Conservation (phyloP, 2,888 invertebrate species). For the Limenitis camilla region DNA sequence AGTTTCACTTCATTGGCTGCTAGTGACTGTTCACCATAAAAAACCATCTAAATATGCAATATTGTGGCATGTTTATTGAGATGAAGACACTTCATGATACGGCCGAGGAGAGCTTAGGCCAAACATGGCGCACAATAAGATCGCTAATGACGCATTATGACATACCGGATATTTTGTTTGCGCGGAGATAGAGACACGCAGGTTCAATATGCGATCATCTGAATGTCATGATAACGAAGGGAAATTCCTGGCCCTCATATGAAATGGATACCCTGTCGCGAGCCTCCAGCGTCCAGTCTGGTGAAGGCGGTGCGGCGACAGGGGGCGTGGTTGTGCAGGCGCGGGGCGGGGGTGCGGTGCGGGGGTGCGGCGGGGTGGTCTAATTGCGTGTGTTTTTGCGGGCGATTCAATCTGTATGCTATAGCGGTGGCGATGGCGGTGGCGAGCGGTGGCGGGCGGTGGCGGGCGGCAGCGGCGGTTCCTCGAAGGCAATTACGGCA, state of each 20-base stretch:
- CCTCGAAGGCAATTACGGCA: constrained; percentile 69
- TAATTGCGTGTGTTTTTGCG: constrained; percentile 28
- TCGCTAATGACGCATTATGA: not conserved
- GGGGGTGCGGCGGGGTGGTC: constrained; percentile 8
- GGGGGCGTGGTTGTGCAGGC: constrained; percentile 3
- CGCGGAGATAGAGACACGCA: not conserved
- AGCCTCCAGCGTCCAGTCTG: constrained; percentile 5
- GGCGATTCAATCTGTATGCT: constrained; percentile 45
- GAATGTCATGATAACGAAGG: constrained; percentile 13
- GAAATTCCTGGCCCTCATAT: constrained; percentile 16
- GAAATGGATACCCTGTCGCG: constrained; percentile 21
- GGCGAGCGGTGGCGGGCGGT: constrained; percentile 29
- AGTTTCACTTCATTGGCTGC: no score
- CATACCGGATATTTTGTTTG: not conserved
- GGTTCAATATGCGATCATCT: constrained; percentile 2
- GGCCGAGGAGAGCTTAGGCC: not conserved
- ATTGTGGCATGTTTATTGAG: not conserved
- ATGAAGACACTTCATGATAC: not conserved
- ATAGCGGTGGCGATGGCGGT: constrained; percentile 38
- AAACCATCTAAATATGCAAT: not conserved
- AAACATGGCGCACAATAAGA: not conserved
- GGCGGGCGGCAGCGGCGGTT: constrained; percentile 40
- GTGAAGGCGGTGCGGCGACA: constrained; percentile 6
- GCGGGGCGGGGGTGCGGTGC: constrained; percentile 2
- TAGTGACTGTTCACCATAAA: no score